Evolutionary conservation across 2,113 vertebrate genomes (phyloP).

Genomic region (Pao palembangensis): DNA sequence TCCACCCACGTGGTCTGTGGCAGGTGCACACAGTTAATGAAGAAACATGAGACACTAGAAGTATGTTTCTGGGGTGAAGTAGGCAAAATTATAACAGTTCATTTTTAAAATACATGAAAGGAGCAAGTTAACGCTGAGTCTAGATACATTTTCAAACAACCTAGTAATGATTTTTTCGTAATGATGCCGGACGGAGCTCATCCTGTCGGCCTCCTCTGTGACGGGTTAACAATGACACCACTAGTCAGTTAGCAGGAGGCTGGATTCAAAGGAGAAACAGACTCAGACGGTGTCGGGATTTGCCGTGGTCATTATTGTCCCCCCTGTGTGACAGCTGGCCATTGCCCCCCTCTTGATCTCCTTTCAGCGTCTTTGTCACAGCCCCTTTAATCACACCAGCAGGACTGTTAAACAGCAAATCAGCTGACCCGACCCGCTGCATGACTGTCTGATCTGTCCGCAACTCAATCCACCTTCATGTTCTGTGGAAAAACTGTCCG

Average conservation of each 20-base stretch:
- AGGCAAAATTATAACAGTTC: neutral
- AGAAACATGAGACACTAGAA: slow-evolving; percentile 13
- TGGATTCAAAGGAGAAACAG: slow-evolving; percentile 49
- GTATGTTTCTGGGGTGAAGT: neutral
- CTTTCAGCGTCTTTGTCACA: slow-evolving; percentile 65
- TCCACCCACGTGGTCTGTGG: slow-evolving; percentile 29
- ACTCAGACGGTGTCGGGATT: slow-evolving; percentile 57
- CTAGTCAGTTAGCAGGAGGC: slow-evolving; percentile 64
- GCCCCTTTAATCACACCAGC: slow-evolving; percentile 63
- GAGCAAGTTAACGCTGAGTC: neutral
- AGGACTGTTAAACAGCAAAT: slow-evolving; percentile 62
- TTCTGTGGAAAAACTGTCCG: too few relatives aligned
- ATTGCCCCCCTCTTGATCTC: slow-evolving; percentile 29
- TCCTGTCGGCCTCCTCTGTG: slow-evolving; percentile 54
- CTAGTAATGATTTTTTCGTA: neutral
- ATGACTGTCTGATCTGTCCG: slow-evolving; percentile 15
- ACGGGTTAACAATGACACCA: slow-evolving; percentile 65
- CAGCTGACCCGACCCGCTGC: slow-evolving; percentile 55
- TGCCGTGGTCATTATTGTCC: slow-evolving; percentile 56
- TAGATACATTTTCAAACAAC: neutral
- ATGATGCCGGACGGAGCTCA: slow-evolving; percentile 26
- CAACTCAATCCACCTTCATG: too few relatives aligned
- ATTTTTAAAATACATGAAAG: neutral
- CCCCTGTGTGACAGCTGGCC: slow-evolving; percentile 68
- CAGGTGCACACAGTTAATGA: slow-evolving; percentile 32